Percentiles rank a stretch among this genome's conserved stretches.
Evolutionary conservation across 1,140 invertebrate species (phyloP).

Genomic region (Micrasema minimum): DNA sequence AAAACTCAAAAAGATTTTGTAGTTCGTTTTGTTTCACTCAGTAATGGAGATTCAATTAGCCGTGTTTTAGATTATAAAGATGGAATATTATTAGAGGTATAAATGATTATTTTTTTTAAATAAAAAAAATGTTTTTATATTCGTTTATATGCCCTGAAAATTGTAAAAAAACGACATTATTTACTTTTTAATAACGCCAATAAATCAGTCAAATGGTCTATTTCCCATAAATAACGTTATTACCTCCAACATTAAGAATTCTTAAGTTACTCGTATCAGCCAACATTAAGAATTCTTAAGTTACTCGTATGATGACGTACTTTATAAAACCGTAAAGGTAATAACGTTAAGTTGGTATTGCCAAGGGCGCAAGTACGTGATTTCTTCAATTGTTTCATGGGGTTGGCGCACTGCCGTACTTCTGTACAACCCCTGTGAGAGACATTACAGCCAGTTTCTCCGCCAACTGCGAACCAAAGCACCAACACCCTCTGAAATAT

Average conservation of each 20-base stretch:
- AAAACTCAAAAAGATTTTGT: too few species aligned
- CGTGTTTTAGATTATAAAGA: too few species aligned
- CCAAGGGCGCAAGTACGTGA: conserved; percentile 17
- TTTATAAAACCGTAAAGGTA: too few species aligned
- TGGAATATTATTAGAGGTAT: too few species aligned
- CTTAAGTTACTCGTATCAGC: too few species aligned
- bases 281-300: too few species aligned
- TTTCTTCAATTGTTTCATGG: conserved; percentile 33
- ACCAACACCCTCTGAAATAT: background rate
- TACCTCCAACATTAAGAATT: background rate
- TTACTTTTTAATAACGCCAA: background rate
- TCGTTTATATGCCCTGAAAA: too few species aligned
- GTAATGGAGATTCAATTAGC: too few species aligned
- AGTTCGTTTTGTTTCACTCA: too few species aligned
- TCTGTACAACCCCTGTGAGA: conserved; percentile 1
- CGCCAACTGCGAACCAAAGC: background rate
- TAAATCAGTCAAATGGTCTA: background rate
- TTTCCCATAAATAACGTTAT: background rate
- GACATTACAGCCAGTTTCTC: conserved; percentile 1
- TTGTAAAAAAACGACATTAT: background rate
- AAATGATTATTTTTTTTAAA: too few species aligned
- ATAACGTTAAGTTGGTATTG: background rate
- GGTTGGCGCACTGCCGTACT: conserved; percentile 24
- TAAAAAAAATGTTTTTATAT: too few species aligned
- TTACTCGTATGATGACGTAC: too few species aligned